A percentile compares a stretch with the other conserved stretches of the same genome.
Conservation (phyloP, 2,113 vertebrate genomes). For the Hylia prasina region DNA sequence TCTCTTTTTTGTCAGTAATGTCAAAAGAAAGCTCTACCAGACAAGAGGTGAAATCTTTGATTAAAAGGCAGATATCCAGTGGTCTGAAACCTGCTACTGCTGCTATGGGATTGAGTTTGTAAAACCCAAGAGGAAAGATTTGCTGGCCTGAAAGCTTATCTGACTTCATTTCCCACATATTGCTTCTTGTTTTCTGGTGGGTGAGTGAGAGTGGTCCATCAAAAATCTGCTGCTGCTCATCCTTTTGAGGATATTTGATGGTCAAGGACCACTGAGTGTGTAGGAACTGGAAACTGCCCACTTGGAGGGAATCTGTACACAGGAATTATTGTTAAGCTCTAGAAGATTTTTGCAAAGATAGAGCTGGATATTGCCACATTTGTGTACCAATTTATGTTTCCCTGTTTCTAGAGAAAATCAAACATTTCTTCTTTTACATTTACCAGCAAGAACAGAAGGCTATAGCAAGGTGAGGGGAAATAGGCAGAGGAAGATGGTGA, state of each 20-base stretch:
- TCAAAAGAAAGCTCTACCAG: not conserved
- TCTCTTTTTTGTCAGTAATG: not conserved
- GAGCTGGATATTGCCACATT: not conserved
- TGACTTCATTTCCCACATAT: not conserved
- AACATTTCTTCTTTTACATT: not conserved
- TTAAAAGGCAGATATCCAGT: not conserved
- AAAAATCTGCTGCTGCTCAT: not conserved
- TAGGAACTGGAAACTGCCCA: not conserved
- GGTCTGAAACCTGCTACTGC: not conserved
- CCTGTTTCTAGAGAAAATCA: not conserved
- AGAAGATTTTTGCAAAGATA: not conserved
- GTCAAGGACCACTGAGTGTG: not conserved
- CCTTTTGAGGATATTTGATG: not conserved
- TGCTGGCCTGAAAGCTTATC: not conserved
- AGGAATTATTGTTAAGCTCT: not conserved
- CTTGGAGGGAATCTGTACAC: not conserved
- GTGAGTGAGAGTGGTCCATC: not conserved
- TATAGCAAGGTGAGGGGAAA: not conserved
- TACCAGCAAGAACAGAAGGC: not conserved
- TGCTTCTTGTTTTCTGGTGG: not conserved
- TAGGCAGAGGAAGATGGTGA: not conserved
- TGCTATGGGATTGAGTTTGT: not conserved
- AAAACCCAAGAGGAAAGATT: not conserved
- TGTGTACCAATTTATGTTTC: not conserved
- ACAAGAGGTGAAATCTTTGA: not conserved